Conservation (phyloP, 2,888 invertebrate species). For the Dioctria linearis region DNA sequence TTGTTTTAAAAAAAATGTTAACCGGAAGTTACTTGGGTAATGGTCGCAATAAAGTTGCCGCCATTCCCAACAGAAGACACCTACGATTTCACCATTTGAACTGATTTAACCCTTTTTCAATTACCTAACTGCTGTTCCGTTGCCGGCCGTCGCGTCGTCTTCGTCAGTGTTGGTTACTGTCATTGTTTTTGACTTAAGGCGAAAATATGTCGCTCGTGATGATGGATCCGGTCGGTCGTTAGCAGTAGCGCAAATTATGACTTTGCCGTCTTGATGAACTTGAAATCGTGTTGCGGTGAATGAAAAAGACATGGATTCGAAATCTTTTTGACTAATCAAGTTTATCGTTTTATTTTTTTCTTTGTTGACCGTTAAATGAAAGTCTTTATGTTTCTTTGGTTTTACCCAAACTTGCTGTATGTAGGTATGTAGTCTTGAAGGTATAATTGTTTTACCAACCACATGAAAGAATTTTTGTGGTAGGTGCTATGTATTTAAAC, state of each 20-base stretch:
- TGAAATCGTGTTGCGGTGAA: not conserved
- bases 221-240: not conserved
- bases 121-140: not conserved
- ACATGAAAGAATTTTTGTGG: no score
- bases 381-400: no score
- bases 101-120: not conserved
- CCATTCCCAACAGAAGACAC: not conserved
- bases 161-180: not conserved
- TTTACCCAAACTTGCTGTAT: no score
- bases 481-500: no score
- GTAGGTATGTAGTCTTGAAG: no score
- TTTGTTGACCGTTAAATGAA: no score
- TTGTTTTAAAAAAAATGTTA: not conserved
- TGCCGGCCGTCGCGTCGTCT: not conserved
- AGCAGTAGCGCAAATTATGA: no score
- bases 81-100: constrained; percentile 20
- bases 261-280: not conserved
- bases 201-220: not conserved
- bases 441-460: no score
- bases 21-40: constrained; percentile 7
- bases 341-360: no score
- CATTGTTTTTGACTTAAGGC: not conserved
- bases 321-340: no score
- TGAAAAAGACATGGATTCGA: no score
- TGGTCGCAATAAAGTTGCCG: constrained; percentile 3